These are phyloP conservation scores for Cladorhizidae sp. DNA, from an alignment of 37 sponge, comb jelly and placozoan genomes.

Conservation along the genomic window DNA sequence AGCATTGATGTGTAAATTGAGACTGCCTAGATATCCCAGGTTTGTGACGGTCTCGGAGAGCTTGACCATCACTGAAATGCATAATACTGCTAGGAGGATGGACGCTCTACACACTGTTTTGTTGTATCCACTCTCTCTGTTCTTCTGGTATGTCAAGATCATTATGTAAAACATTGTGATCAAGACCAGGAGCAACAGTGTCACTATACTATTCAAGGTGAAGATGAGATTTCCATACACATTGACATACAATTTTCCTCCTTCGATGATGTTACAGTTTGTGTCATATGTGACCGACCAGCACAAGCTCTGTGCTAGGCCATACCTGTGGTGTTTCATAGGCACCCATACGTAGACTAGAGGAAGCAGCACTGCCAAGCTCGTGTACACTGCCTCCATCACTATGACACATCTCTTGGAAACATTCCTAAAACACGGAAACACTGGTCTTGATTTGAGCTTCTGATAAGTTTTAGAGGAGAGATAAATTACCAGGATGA, in stretches of 20 bases:
- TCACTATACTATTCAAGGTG: background rate
- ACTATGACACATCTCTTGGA: background rate
- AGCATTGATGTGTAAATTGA: background rate
- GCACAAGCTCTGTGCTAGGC: background rate
- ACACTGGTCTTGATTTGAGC: background rate
- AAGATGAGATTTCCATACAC: background rate
- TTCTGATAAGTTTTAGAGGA: background rate
- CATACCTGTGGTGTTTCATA: background rate
- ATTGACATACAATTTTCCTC: background rate
- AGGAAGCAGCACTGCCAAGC: background rate
- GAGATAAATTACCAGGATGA: background rate
- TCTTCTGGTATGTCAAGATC: background rate
- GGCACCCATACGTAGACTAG: constrained; percentile 9
- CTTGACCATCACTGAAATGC: background rate
- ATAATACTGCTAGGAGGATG: background rate
- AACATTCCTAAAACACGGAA: background rate
- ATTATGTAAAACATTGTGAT: background rate
- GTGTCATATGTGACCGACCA: background rate
- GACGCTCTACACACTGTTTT: background rate
- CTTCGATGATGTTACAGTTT: background rate
- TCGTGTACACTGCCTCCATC: background rate
- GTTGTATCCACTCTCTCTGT: background rate
- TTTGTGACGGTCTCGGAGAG: background rate
- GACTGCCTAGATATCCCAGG: too few species aligned
- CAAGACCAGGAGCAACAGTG: background rate